Evolutionary conservation across 2,888 invertebrate species (phyloP), one percentile per base, ranked within the genome.

Genomic region (Plemyria rubiginata): DNA sequence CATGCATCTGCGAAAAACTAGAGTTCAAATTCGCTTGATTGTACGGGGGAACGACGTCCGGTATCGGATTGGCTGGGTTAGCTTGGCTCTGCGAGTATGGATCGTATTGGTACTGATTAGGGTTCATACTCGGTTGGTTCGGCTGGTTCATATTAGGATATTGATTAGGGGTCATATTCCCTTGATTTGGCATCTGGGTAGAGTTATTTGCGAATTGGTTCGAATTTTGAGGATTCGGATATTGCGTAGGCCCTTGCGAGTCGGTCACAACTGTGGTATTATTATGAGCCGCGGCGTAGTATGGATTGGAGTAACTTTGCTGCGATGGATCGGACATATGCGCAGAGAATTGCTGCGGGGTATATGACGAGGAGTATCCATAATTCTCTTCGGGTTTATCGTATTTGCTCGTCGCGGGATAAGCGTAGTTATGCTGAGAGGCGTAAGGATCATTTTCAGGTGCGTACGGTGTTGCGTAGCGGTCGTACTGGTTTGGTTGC

Each of bases 1-100:
- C 76, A 38, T 90, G 87, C 90, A 92, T 87, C 61, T 90, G 86
- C 0, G 86, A 81, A 63, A 92, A 90, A 55, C 81, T 87, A 0
- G 82, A 69, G 58, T 75, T 82, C 66, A 91, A 75, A 22, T 91
- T 90, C 0, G 70, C 62, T 51, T 78, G 81, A 2, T 64, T 45
- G 16, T 45, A 62, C 0, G 78, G 54, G 0, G 85, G 66, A 6
- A 75, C 45, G 0, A 76, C 68, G 38, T 88, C 88, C 0, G 85
- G 82, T 13, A 79, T 77, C 0, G 82, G 43, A 1, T 72, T 75
- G 52, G 77, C 72, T 49, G 78, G 85, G 29, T 45, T 54, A 38
- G 45, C n/a, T 36, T 49, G 62, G 8, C 38, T 57, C 51, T 59
- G 59, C 36, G 67, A 64, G 62, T 84, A 82, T 0, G 72, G 73